Evolutionary conservation across 2,797 vertebrate species (phyloP), one percentile per base, ranked within the genome.

Genomic region (Limnodromus scolopaceus): DNA sequence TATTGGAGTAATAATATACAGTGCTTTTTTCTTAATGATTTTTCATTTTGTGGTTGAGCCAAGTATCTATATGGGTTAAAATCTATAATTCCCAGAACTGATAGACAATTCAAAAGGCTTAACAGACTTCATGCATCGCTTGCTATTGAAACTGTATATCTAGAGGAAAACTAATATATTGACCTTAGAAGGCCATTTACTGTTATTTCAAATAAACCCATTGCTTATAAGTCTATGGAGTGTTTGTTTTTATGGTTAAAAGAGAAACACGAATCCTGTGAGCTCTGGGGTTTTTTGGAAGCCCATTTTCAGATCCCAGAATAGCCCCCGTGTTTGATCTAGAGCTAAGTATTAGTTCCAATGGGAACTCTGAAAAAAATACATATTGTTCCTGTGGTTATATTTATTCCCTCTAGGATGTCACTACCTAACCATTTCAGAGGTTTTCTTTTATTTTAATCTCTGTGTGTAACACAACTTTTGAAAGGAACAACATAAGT

Each of bases 21-120:
- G 69, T 90, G 83, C 30, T 96, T 94, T 93, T 96, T 88, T 82
- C 91, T 91, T 95, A 97, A 92, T 93, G 63, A 96, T 96, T 95
- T 97, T 95, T 91, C 90, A 96, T 96, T 97, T 94, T 98, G 97
- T 57, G 78, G 65, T 79, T 93, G 88, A 97, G 60, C 57, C 90
- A 96, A 87, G 96, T 97, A 97, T 95, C 96, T 97, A 92, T 97
- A 96, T 92, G 95, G 92, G 91, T 97, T 97, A 97, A 97, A 97
- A 97, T 96, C 91, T 94, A 74, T 96, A 97, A 97, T 93, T 97
- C 93, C 88, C 88, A 98, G 96, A 97, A 97, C 94, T 94, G 92
- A 97, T 96, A 94, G 94, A 97, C 96, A 97, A 97, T 97, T 97
- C 94, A 94, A 87, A 95, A 97, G 82, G 82, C 92, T 97, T 95